Percentiles rank a stretch among this genome's conserved stretches.
Evolutionary conservation across 2,888 invertebrate genomes (phyloP).

Genomic region (Caenorhabditis japonica): DNA sequence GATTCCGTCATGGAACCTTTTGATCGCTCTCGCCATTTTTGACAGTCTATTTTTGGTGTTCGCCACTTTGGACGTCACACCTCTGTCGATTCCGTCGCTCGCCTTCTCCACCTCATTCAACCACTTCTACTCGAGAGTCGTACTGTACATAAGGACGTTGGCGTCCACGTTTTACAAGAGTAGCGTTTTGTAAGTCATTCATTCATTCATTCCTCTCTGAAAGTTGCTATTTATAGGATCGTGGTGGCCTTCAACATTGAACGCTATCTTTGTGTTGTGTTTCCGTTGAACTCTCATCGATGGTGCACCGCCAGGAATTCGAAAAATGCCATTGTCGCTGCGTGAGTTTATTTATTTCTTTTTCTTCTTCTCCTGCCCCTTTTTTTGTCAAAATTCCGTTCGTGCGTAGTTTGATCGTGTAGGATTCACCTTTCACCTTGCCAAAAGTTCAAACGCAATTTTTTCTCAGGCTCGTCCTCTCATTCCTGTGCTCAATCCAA

Average conservation of each 20-base stretch:
- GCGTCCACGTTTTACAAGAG: conserved; percentile 77
- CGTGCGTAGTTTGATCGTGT: no score
- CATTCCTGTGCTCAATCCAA: conserved; percentile 74
- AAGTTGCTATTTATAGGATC: conserved; percentile 63
- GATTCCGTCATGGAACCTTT: conserved; percentile 76
- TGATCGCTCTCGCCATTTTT: conserved; percentile 74
- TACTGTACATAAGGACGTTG: conserved; percentile 72
- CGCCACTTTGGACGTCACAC: conserved; percentile 74
- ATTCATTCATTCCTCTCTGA: background rate
- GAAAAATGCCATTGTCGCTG: conserved; percentile 61
- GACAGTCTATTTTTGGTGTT: conserved; percentile 76
- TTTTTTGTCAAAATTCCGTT: no score
- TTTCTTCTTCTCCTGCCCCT: no score
- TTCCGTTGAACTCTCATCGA: conserved; percentile 72
- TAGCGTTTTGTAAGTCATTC: conserved; percentile 73
- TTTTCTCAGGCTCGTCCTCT: conserved; percentile 56
- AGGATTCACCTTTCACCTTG: no score
- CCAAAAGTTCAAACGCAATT: no score
- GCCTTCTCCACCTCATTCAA: conserved; percentile 65
- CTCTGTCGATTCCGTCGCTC: conserved; percentile 64
- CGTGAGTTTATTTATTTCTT: conserved; percentile 51
- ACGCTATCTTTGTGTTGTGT: conserved; percentile 76
- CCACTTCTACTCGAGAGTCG: conserved; percentile 66
- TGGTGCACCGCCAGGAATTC: conserved; percentile 68
- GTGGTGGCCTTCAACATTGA: conserved; percentile 77